Evolutionary conservation across 2,888 invertebrate genomes (phyloP), one percentile per base, ranked within the genome.

Genomic region (Allygus modestus): DNA sequence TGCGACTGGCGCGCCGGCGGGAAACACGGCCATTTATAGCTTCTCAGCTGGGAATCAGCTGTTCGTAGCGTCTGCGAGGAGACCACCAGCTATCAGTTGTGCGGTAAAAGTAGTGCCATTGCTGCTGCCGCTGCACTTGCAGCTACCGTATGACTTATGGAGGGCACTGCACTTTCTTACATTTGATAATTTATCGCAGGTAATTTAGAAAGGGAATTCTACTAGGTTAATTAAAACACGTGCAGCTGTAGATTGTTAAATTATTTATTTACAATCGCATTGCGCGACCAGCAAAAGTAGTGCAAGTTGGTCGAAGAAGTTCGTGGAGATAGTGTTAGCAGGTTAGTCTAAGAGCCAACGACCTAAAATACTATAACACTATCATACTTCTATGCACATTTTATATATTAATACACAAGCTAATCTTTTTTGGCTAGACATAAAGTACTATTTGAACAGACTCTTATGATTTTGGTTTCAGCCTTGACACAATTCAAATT

Each of bases 81-180:
- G 23, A 65, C 11, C 65, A 5, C 7, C 26, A 11, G 26, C 23
- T 26, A 1, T 65, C 69, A n/a, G 41, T 12, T 12, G 41, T 41
- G 73, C 73, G 73, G 73, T 73, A 73, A 73, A 73, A 73, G 73
- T 20, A 73, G 73, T 73, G 73, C 73, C 73, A 20, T 73, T 73
- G 43, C 41, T 2, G 43, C 41, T 23, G 41, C n/a, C 73, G 28
- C 17, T 15, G 28, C 28, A 12, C n/a, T n/a, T n/a, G 23, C 0
- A 5, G 2, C 58, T 58, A 20, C 23, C 2, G 2, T 5, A 2
- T 58, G 23, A 23, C n/a, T n/a, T 23, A 58, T 2, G 58, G 58
- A 20, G 20, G 1, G 58, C 58, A 58, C 15, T 31, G 65, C 65
- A 65, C 65, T 65, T 65, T 65, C 65, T 65, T 65, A 5, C 31